A percentile compares a stretch with the other conserved stretches of the same genome.
Evolutionary conservation across 37 sponge, comb jelly and placozoan species (phyloP).

Genomic region (Diacarnus erythraeanus): DNA sequence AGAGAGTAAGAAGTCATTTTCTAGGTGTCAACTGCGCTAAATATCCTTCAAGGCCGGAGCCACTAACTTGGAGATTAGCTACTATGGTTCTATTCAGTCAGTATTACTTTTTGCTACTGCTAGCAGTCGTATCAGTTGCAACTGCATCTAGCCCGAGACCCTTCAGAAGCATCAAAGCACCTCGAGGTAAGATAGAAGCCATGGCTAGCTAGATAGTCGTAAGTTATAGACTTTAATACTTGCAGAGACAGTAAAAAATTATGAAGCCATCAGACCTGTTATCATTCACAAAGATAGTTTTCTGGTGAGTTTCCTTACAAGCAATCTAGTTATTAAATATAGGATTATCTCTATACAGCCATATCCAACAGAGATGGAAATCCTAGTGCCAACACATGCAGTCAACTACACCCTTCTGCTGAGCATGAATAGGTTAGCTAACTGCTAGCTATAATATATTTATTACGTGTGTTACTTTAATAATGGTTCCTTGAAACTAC

Average conservation of each 20-base stretch:
- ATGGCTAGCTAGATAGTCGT: neutral
- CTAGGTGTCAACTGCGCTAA: too few species aligned
- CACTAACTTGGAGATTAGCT: too few species aligned
- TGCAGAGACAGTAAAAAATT: conserved; percentile 46
- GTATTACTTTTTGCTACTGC: neutral
- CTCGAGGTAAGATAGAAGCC: conserved; percentile 23
- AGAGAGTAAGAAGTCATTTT: too few species aligned
- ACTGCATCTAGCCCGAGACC: conserved; percentile 8
- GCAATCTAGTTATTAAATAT: neutral
- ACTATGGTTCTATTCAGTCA: neutral
- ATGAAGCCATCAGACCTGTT: conserved; percentile 31
- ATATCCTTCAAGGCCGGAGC: too few species aligned
- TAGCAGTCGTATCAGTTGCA: neutral
- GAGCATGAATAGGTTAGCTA: conserved; percentile 24
- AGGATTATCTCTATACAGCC: conserved; percentile 2
- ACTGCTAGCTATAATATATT: neutral
- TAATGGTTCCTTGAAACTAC: neutral
- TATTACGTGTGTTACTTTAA: too few species aligned
- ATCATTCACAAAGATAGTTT: conserved; percentile 10
- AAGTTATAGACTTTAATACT: neutral
- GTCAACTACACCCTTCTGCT: conserved; percentile 10
- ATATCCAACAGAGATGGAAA: conserved; percentile 1
- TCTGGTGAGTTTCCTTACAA: neutral
- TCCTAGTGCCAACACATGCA: neutral
- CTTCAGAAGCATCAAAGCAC: conserved; percentile 32